A percentile compares a stretch with the other conserved stretches of the same genome.
phyloP scores from a whole-genome alignment of 37 sponge, comb jelly and placozoan genomes.

The Tethya wilhelma region DNA sequence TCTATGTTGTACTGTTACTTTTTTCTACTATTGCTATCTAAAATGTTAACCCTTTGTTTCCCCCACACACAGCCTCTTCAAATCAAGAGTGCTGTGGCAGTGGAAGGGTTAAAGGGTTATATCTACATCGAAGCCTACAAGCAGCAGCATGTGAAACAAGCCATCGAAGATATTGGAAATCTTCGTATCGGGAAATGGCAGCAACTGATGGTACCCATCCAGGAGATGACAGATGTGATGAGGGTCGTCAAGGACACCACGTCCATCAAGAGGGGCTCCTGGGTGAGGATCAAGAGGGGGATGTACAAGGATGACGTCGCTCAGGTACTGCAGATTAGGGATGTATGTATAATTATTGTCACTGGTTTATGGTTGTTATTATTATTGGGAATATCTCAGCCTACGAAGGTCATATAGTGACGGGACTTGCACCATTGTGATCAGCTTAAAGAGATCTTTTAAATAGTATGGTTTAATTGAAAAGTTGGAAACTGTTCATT shows the following conservation, averaged over 20 bases:
- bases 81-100: conserved; percentile 91
- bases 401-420: too few species aligned
- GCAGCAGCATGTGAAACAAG: conserved; percentile 97
- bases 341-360: neutral
- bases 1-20: neutral
- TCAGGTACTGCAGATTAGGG: conserved; percentile 83
- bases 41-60: too few species aligned
- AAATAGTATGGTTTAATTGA: too few species aligned
- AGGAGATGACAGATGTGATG: conserved; percentile 97
- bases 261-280: conserved; percentile 78
- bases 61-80: conserved; percentile 82
- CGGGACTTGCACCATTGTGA: too few species aligned
- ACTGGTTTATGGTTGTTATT: too few species aligned
- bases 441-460: too few species aligned
- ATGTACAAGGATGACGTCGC: conserved; percentile 96
- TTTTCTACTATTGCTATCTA: too few species aligned
- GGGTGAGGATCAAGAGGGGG: conserved; percentile 95
- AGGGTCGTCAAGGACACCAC: conserved; percentile 92
- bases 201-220: conserved; percentile 98
- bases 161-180: conserved; percentile 94
- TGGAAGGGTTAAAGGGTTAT: conserved; percentile 96
- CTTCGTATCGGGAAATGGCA: conserved; percentile 90
- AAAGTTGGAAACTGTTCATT: too few species aligned
- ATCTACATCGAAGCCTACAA: conserved; percentile 97
- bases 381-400: too few species aligned